Evolutionary conservation across 1,140 invertebrate genomes (phyloP).

Genomic region (Ooceraea biroi): DNA sequence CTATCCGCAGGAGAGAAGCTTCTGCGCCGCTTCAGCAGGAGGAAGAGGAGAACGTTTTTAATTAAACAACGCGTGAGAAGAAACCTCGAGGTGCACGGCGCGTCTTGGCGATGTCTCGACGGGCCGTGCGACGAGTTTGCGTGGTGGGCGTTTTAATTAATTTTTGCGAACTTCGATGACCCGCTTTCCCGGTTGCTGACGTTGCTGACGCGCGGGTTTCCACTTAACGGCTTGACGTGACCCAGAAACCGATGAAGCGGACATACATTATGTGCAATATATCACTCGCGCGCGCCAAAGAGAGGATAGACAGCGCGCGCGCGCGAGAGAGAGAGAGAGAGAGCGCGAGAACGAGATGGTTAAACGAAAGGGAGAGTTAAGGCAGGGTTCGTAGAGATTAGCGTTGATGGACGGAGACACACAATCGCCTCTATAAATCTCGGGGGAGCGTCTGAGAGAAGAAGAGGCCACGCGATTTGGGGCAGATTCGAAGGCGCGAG

Average conservation of each 20-base stretch:
- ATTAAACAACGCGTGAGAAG: conserved; percentile 34
- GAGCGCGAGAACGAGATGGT: conserved; percentile 7
- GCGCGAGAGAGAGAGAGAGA: neutral
- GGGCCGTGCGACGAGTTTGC: conserved; percentile 16
- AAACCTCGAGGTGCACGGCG: neutral
- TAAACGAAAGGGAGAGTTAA: conserved; percentile 61
- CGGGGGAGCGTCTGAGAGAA: neutral
- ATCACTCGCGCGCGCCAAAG: neutral
- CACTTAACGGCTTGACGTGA: neutral
- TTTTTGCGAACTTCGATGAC: conserved; percentile 50
- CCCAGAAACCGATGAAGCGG: neutral
- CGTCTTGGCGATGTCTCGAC: conserved; percentile 33
- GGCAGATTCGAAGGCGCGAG: conserved; percentile 19
- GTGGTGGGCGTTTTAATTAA: conserved; percentile 54
- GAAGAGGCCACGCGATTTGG: neutral
- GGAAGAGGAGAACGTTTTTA: conserved; percentile 23
- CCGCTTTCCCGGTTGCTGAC: conserved; percentile 8
- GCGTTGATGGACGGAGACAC: conserved; percentile 41
- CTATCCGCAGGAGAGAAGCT: neutral
- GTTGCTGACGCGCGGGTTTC: conserved; percentile 5
- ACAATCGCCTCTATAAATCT: conserved; percentile 38
- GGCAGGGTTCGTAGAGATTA: conserved; percentile 62
- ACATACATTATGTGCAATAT: conserved; percentile 15
- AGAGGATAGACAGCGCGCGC: neutral
- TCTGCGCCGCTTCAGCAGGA: neutral